Percentiles rank a stretch among this genome's conserved stretches.
phyloP scores from a whole-genome alignment of 2,113 vertebrate species.

The Mystacornis crossleyi region DNA sequence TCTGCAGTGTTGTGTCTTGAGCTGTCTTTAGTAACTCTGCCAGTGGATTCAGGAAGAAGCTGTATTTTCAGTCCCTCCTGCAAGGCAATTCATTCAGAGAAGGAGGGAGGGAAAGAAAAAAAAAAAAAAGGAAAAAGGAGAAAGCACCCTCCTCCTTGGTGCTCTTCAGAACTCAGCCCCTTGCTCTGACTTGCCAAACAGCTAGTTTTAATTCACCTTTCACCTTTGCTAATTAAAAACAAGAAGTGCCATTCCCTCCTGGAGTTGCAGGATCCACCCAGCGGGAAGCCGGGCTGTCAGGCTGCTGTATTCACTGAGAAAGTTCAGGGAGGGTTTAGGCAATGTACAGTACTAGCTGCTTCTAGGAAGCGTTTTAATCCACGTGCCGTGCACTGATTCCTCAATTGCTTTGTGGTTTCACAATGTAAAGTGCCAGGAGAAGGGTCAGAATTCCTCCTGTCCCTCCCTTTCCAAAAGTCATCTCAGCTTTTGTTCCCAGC shows the following conservation, averaged over 20 bases:
- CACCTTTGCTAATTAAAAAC: slow-evolving; percentile 80
- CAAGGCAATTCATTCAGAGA: slow-evolving; percentile 65
- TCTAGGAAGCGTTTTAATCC: slow-evolving; percentile 57
- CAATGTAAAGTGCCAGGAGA: neutral
- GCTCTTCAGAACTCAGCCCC: slow-evolving; percentile 65
- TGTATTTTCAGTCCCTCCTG: slow-evolving; percentile 65
- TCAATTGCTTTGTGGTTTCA: neutral
- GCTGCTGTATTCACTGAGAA: slow-evolving; percentile 60
- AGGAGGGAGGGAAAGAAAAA: neutral
- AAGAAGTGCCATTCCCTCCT: slow-evolving; percentile 69
- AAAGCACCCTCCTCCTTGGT: slow-evolving; percentile 31
- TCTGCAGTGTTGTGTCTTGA: slow-evolving; percentile 60
- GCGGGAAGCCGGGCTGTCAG: slow-evolving; percentile 73
- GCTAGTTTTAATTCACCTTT: slow-evolving; percentile 78
- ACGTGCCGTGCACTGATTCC: slow-evolving; percentile 51
- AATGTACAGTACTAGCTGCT: neutral
- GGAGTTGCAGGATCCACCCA: slow-evolving; percentile 72
- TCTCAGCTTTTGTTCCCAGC: slow-evolving; percentile 17
- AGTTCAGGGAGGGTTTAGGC: slow-evolving; percentile 75
- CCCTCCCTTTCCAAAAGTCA: neutral
- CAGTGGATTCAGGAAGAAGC: slow-evolving; percentile 56
- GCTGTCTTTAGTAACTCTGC: slow-evolving; percentile 57
- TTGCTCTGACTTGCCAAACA: slow-evolving; percentile 74
- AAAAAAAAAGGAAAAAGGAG: neutral
- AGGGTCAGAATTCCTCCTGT: neutral